phyloP scores from a whole-genome alignment of 1,140 invertebrate species.

The Probaryconus sp. region DNA sequence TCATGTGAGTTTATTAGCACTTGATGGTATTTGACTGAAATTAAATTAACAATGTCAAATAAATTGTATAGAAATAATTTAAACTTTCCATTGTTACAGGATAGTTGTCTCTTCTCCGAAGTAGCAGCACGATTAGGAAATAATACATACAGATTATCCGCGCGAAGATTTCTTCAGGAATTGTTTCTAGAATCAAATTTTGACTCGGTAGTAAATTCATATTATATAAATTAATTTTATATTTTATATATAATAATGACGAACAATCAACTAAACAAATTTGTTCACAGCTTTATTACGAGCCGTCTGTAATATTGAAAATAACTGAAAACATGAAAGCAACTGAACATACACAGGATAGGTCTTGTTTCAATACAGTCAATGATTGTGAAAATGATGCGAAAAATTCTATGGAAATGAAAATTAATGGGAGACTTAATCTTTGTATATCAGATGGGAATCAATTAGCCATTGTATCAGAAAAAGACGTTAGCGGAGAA shows the following conservation, averaged over 20 bases:
- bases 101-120: slow-evolving; percentile 95
- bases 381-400: slow-evolving; percentile 11
- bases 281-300: slow-evolving; percentile 34
- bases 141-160: slow-evolving; percentile 88
- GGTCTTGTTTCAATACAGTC: not conserved
- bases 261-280: not conserved
- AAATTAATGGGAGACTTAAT: slow-evolving; percentile 55
- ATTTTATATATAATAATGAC: slow-evolving; percentile 9
- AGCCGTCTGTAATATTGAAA: slow-evolving; percentile 35
- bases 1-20: slow-evolving; percentile 65
- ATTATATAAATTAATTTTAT: no score
- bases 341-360: slow-evolving; percentile 27
- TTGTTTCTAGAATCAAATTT: slow-evolving; percentile 93
- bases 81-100: slow-evolving; percentile 90
- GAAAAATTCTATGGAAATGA: slow-evolving; percentile 34
- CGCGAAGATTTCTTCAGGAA: slow-evolving; percentile 94
- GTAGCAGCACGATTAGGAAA: slow-evolving; percentile 88
- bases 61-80: no score
- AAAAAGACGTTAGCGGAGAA: slow-evolving; percentile 38
- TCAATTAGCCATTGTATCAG: slow-evolving; percentile 36
- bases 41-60: slow-evolving; percentile 9
- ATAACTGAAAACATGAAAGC: slow-evolving; percentile 9
- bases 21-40: no score
- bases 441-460: slow-evolving; percentile 35
- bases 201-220: slow-evolving; percentile 74